Percentiles rank a stretch among this genome's conserved stretches.
Evolutionary conservation across 2,113 vertebrate species (phyloP).

Genomic region (Serinus canaria): DNA sequence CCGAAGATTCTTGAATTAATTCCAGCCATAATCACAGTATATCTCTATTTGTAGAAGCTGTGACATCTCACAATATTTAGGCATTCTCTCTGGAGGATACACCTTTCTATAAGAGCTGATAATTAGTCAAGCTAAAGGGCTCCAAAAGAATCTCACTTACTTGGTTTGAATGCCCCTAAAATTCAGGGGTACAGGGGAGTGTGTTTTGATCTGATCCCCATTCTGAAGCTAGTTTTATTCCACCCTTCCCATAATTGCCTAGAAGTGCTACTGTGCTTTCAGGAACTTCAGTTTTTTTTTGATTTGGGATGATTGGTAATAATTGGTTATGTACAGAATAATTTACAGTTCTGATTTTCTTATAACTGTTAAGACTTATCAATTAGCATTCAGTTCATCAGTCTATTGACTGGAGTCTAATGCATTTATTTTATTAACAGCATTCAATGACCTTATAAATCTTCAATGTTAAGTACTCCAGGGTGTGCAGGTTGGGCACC

Average conservation of each 20-base stretch:
- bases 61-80: conserved; percentile 53
- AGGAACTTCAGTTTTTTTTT: neutral
- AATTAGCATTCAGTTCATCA: neutral
- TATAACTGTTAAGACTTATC: neutral
- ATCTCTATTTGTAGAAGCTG: conserved; percentile 67
- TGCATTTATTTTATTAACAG: conserved; percentile 30
- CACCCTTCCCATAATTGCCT: neutral
- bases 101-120: conserved; percentile 57
- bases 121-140: conserved; percentile 8
- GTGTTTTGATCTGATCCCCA: neutral
- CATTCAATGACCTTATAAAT: conserved; percentile 2
- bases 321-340: neutral
- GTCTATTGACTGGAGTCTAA: neutral
- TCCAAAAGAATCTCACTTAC: neutral
- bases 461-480: neutral
- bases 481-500: neutral
- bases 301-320: neutral
- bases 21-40: conserved; percentile 67
- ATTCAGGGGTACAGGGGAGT: neutral
- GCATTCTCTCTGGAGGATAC: conserved; percentile 24
- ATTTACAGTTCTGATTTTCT: neutral
- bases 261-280: neutral
- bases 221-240: neutral
- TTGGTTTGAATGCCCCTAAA: neutral
- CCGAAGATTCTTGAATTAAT: conserved; percentile 70